Evolutionary conservation across 2,113 vertebrate genomes (phyloP).

Genomic region (Sitta europaea): DNA sequence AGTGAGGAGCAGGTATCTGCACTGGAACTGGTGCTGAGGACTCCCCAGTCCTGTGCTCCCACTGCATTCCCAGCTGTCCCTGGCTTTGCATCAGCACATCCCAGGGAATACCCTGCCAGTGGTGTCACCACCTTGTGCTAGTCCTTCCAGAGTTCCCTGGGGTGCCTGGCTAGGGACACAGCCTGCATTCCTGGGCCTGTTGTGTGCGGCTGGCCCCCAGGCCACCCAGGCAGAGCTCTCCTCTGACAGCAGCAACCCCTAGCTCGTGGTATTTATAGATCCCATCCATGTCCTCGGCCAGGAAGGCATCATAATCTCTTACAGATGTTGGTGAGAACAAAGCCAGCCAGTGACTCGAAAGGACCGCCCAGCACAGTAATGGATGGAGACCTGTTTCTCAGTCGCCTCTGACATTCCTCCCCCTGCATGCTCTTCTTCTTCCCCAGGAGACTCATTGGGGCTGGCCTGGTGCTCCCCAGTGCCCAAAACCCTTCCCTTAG

Average conservation of each 20-base stretch:
- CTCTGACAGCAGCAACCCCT: neutral
- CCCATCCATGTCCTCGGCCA: neutral
- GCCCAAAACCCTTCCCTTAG: neutral
- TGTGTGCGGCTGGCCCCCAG: neutral
- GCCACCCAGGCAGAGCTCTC: constrained; percentile 63
- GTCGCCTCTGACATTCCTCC: constrained; percentile 19
- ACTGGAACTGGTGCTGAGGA: neutral
- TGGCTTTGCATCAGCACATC: neutral
- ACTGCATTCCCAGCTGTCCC: neutral
- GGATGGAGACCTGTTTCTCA: constrained; percentile 26
- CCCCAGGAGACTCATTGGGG: neutral
- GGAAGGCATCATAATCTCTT: constrained; percentile 58
- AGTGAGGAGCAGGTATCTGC: neutral
- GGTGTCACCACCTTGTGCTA: neutral
- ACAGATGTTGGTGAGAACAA: constrained; percentile 67
- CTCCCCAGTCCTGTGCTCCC: neutral
- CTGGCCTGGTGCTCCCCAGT: neutral
- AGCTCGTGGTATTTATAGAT: constrained; percentile 38
- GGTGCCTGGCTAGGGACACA: neutral
- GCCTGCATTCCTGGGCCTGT: neutral
- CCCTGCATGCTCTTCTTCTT: neutral
- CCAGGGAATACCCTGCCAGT: neutral
- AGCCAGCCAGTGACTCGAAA: constrained; percentile 46
- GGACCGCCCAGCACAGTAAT: constrained; percentile 10
- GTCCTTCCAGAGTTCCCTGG: rapidly evolving